Base-by-base conservation (phyloP, 2,888 invertebrate genomes). In the Lithosia quadra region DNA sequence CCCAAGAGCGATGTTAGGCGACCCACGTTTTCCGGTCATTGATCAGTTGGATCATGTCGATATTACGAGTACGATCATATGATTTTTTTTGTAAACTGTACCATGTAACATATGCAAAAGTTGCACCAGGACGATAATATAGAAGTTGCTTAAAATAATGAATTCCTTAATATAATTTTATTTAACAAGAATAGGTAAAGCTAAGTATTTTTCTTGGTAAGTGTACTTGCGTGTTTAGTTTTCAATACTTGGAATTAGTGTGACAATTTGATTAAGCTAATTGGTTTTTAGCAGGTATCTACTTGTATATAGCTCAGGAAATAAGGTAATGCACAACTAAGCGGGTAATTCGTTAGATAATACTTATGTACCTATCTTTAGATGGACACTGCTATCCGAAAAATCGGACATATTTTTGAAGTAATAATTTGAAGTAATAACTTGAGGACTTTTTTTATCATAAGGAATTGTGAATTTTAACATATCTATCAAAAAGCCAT, bases 211-310 rank as follows among this genome's bases (percentile, higher is more conserved):
- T 61, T 66, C 65, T 60, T 28, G n/a, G 39, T 61, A 57, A 79
- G 49, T 56, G 65, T 81, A 78, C 69, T 69, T 67, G 78, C 77
- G 79, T 78, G 79, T 81, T 76, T 81, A 68, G 68, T 60, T 68
- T 57, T 56, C 55, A 61, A 72, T 81, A 69, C 76, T 81, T 73
- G 76, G 63, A 81, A 81, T 76, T 53, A 66, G 62, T 70, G 55
- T 65, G 60, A 53, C 71, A 76, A 73, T n/a, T 62, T 75, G 72
- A 78, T 78, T 73, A 79, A 58, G 70, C 10, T 81, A 68, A 71
- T 79, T 77, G 77, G 61, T 65, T 63, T 81, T 73, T 72, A 65
- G 55, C 61, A n/a, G 49, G 68, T 67, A 64, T 57, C 67, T 53
- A 64, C n/a, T n/a, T 43, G 43, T 43, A 49, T 49, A 21, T n/a